Percentiles rank a stretch among this genome's conserved stretches.
Evolutionary conservation across 2,888 invertebrate genomes (phyloP).

Genomic region (Tipula confusa): DNA sequence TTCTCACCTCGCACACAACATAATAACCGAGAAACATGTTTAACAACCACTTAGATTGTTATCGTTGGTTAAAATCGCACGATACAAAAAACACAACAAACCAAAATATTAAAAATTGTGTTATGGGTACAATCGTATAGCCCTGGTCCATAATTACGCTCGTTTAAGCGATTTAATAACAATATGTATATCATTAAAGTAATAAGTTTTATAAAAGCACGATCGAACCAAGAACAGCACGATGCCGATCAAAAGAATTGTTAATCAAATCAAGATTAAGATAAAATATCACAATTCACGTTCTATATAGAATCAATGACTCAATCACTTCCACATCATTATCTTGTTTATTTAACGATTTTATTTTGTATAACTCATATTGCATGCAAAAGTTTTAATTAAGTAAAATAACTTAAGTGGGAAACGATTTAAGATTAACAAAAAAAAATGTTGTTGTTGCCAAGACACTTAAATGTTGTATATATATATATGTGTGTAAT

Average conservation of each 20-base stretch:
- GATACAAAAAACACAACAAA: neutral
- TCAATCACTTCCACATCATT: neutral
- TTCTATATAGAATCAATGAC: neutral
- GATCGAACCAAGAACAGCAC: neutral
- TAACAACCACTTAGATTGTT: neutral
- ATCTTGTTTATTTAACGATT: neutral
- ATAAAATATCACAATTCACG: neutral
- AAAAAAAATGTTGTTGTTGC: neutral
- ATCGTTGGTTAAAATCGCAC: neutral
- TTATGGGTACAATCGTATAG: neutral
- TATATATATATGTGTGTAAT: neutral
- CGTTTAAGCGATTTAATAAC: neutral
- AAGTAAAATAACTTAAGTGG: neutral
- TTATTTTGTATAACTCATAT: neutral
- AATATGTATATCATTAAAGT: neutral
- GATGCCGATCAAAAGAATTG: neutral
- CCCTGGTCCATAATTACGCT: neutral
- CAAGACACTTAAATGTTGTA: too few species aligned
- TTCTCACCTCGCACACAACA: neutral
- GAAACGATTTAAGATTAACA: neutral
- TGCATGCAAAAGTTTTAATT: slow-evolving; percentile 3
- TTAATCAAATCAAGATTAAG: neutral
- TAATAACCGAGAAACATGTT: neutral
- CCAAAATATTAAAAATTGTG: neutral
- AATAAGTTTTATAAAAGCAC: neutral